Evolutionary conservation across 2,113 vertebrate genomes (phyloP).

Genomic region (Pangasianodon hypophthalmus): DNA sequence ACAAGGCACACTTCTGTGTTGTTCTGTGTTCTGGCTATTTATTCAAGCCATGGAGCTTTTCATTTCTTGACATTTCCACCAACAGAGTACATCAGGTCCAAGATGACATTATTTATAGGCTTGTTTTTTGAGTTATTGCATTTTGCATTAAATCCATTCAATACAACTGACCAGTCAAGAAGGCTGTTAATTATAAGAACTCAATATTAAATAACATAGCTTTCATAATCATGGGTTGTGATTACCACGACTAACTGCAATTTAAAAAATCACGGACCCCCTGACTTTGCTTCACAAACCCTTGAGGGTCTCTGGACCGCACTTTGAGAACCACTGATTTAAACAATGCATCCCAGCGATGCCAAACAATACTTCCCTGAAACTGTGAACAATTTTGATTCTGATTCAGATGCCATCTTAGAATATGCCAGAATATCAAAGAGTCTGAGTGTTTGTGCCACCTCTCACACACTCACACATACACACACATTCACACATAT

Average conservation of each 20-base stretch:
- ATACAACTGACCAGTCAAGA: neutral
- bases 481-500: constrained; percentile 2
- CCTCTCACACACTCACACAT: too few species aligned
- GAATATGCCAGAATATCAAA: neutral
- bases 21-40: neutral
- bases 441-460: neutral
- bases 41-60: neutral
- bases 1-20: neutral
- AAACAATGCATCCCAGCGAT: neutral
- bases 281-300: neutral
- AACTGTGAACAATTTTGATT: constrained; percentile 9
- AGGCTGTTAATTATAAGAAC: neutral
- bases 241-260: neutral
- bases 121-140: neutral
- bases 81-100: neutral
- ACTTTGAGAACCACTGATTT: neutral
- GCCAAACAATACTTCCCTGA: neutral
- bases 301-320: neutral
- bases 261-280: neutral
- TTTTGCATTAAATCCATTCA: neutral
- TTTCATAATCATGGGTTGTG: neutral
- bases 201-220: neutral
- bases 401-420: neutral
- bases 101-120: neutral
- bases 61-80: neutral